Base-by-base conservation (phyloP, 2,797 vertebrate species). In the Pterois miles region DNA sequence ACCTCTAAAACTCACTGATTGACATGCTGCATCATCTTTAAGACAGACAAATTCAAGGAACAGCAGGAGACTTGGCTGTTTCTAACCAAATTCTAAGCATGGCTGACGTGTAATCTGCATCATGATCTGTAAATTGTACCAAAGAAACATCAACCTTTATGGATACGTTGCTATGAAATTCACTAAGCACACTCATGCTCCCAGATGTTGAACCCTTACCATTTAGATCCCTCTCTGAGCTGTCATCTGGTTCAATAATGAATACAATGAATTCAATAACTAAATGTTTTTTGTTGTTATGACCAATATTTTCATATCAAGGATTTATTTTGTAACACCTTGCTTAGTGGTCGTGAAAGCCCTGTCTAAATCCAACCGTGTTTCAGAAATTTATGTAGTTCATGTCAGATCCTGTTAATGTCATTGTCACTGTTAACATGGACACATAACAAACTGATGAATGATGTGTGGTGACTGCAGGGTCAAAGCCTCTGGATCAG, bases 401-500 rank as follows among this genome's bases (percentile, higher is more conserved):
- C 50, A 36, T 54, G 46, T 62, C 2, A 34, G 6, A 29, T 80
- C 2, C 14, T 43, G 60, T 43, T 43, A 25, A 13, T 8, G 1
- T 38, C 23, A 20, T 5, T 60, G 54, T 59, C 10, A 5, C 48
- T 56, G 36, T 71, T 38, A 46, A 56, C 25, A n/a, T 9, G 12
- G 40, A 52, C n/a, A 13, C 6, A 33, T 6, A 74, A 71, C 34
- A 67, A 34, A 67, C 11, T 59, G 71, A 63, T 58, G 52, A 79
- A 25, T 48, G 33, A 71, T 74, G 69, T 75, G 70, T 60, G 65
- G 58, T 78, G 58, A 79, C 73, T 27, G 8, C 18, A 52, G 52
- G 57, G 60, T 65, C 66, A 60, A 48, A 62, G 58, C 22, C 34
- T 76, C 54, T 70, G 43, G 27, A 68, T 73, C 73, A 74, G 52